phyloP scores from a whole-genome alignment of 2,797 vertebrate species.

The Knipowitschia caucasica region DNA sequence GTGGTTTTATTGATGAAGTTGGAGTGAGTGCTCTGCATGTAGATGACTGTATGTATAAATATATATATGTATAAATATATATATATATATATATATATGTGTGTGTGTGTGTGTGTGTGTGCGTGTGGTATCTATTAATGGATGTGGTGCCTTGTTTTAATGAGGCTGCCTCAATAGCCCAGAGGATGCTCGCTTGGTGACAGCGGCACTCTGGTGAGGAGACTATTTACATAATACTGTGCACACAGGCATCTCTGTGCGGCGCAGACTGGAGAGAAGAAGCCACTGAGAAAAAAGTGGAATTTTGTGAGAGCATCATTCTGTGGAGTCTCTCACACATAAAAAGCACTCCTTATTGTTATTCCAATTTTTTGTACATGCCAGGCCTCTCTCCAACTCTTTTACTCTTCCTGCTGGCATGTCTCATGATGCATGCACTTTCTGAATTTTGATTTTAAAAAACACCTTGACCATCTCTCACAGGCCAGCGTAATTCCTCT shows the following conservation, averaged over 20 bases:
- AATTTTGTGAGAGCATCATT: slow-evolving; percentile 68
- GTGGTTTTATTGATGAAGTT: slow-evolving; percentile 72
- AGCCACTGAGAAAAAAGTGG: slow-evolving; percentile 53
- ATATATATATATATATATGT: too few species aligned
- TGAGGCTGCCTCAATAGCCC: slow-evolving; percentile 78
- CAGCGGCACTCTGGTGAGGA: slow-evolving; percentile 72
- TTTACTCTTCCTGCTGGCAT: slow-evolving; percentile 45
- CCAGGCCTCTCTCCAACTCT: slow-evolving; percentile 41
- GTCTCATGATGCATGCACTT: slow-evolving; percentile 31
- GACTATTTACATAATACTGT: slow-evolving; percentile 80
- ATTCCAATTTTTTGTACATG: slow-evolving; percentile 70
- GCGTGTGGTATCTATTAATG: slow-evolving; percentile 64
- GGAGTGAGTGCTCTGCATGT: slow-evolving; percentile 45
- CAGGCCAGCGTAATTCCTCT: too few species aligned
- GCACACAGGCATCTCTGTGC: slow-evolving; percentile 68
- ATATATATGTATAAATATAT: too few species aligned
- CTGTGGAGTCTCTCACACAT: slow-evolving; percentile 63
- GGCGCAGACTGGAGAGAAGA: slow-evolving; percentile 68
- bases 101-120: slow-evolving; percentile 4
- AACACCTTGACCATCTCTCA: slow-evolving; percentile 50
- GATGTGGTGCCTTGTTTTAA: slow-evolving; percentile 76
- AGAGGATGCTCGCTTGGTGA: slow-evolving; percentile 73
- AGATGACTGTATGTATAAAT: slow-evolving; percentile 44
- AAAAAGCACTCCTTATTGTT: slow-evolving; percentile 70
- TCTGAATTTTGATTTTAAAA: slow-evolving; percentile 52